phyloP scores from a whole-genome alignment of 2,113 vertebrate genomes.

The Chaenocephalus aceratus region DNA sequence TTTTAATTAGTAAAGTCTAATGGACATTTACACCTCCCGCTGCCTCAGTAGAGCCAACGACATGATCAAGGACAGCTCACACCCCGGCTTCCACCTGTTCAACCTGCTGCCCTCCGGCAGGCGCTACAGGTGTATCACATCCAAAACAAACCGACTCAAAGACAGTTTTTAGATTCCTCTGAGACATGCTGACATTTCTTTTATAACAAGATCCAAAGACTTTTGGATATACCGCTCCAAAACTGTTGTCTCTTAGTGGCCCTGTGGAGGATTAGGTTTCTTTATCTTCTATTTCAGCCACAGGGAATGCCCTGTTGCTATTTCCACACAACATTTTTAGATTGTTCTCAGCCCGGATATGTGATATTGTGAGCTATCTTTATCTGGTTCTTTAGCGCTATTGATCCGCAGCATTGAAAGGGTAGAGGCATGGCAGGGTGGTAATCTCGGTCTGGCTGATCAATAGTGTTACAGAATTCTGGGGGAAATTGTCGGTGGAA shows the following conservation, averaged over 20 bases:
- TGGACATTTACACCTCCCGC: too few relatives aligned
- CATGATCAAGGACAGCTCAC: too few relatives aligned
- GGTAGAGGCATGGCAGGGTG: slow-evolving; percentile 26
- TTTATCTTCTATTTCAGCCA: slow-evolving; percentile 33
- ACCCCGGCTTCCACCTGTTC: too few relatives aligned
- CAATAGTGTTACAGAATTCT: slow-evolving; percentile 40
- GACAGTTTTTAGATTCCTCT: background rate
- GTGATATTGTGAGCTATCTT: slow-evolving; percentile 53
- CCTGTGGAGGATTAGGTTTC: slow-evolving; percentile 46
- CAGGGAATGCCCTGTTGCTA: slow-evolving; percentile 47
- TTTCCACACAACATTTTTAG: slow-evolving; percentile 42
- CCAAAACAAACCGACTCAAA: too few relatives aligned
- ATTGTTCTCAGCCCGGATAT: slow-evolving; percentile 23
- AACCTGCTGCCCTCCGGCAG: too few relatives aligned
- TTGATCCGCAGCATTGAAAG: slow-evolving; percentile 52
- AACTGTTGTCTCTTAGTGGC: slow-evolving; percentile 30
- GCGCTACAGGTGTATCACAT: too few relatives aligned
- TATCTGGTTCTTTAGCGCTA: slow-evolving; percentile 51
- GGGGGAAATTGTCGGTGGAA: slow-evolving; percentile 44
- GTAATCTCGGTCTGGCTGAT: slow-evolving; percentile 38
- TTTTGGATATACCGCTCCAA: slow-evolving; percentile 19
- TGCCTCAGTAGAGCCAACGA: too few relatives aligned
- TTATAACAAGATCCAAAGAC: slow-evolving; percentile 7
- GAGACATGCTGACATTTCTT: slow-evolving; percentile 20
- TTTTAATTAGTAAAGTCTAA: background rate